Base-by-base conservation (phyloP, 2,113 vertebrate species). In the Salvelinus alpinus region DNA sequence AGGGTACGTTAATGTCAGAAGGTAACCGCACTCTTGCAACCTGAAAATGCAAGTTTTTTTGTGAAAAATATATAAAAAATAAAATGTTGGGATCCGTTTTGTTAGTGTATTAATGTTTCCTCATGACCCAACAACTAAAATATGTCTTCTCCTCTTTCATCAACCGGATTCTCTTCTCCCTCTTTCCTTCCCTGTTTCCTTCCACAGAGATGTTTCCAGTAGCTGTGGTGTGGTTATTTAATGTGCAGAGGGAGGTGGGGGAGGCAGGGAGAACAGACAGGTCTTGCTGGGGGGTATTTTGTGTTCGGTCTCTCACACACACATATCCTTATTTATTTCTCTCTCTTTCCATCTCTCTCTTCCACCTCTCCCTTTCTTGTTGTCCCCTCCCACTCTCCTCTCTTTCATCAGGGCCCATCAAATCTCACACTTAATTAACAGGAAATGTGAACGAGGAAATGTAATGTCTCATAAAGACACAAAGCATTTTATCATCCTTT, bases 381-480 rank as follows among this genome's bases (percentile, higher is more conserved):
- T 72, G 7, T 13, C 4, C 64, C 54, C 27, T 38, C n/a, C 22
- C 38, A 2, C 2, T 22, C 59, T 72, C 25, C 29, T 5, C 71
- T 80, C 83, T 90, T 91, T 91, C 85, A 92, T 92, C 87, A 86
- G 75, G 76, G 76, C 85, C 84, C 85, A 87, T 92, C 88, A 89
- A 91, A 91, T 92, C 89, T 91, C 78, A 85, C 88, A 89, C 78
- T 31, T 90, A 91, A 92, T 93, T 91, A 90, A 86, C 88, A 90
- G 88, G 89, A 91, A 91, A 90, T 88, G 85, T 78, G 86, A 84
- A 87, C 67, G 29, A 75, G 81, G 86, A 90, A 91, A 88, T 82
- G 88, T 85, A 81, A 85, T 87, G 83, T 91, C 84, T 90, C 77
- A 76, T 93, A 91, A 93, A 91, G 86, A 86, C 87, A 79, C 80